These are phyloP conservation scores for Pelodiscus sinensis DNA, from an alignment of 2,113 vertebrate genomes.

Conservation along the genomic window DNA sequence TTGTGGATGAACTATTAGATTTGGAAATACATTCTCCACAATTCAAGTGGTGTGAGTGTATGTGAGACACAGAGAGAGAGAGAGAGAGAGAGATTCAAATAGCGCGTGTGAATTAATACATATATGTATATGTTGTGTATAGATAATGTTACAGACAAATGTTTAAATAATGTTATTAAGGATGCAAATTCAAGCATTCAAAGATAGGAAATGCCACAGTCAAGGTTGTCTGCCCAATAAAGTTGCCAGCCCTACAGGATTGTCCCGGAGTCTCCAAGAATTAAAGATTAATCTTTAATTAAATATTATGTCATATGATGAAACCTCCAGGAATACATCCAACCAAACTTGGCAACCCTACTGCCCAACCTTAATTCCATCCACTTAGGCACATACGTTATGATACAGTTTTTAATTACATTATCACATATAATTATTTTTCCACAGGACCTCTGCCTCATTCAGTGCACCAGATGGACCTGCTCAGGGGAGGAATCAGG, in stretches of 20 bases:
- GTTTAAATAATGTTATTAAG: neutral
- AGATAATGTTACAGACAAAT: neutral
- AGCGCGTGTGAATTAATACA: neutral
- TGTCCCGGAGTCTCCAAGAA: no score
- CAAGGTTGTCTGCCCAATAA: neutral
- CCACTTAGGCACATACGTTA: neutral
- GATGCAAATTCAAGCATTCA: neutral
- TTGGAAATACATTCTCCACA: conserved; percentile 26
- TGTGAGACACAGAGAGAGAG: neutral
- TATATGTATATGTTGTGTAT: neutral
- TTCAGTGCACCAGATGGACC: neutral
- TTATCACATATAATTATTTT: neutral
- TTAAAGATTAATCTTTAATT: no score
- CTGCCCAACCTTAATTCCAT: neutral
- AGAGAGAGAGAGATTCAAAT: neutral
- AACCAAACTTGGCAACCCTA: no score
- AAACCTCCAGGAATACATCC: no score
- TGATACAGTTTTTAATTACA: conserved; percentile 23
- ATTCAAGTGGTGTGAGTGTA: neutral
- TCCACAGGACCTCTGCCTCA: neutral
- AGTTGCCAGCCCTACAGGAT: no score
- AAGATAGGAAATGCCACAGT: neutral
- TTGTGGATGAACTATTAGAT: conserved; percentile 11
- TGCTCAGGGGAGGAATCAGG: neutral
- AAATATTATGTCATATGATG: no score